Base-by-base conservation (phyloP, 2,797 vertebrate genomes). In the Neopelma chrysocephalum region DNA sequence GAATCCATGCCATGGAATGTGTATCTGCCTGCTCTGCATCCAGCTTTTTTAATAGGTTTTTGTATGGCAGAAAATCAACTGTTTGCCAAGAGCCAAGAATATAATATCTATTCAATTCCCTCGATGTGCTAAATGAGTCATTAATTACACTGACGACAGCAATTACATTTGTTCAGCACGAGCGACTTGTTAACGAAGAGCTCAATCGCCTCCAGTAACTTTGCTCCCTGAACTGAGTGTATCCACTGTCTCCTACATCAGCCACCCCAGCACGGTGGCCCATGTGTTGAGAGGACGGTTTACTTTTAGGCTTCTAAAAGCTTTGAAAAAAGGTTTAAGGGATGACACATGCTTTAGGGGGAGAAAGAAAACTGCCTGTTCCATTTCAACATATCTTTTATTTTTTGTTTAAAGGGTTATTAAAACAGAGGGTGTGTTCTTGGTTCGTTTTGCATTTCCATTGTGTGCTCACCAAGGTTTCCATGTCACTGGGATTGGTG, bases 231-330 rank as follows among this genome's bases (percentile, higher is more conserved):
- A 47, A 29, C 47, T 0, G 2, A 40, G 3, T 1, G 6, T 4
- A 42, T 34, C 8, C 0, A 18, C 18, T 20, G 57, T 13, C 38
- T 32, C 32, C 1, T 2, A 11, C 26, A 57, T 6, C 65, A 12
- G 15, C 0, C 2, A 16, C 8, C 43, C 72, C 43, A 50, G 12
- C 40, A 19, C 1, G 0, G 18, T 17, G 12, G 5, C 3, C 0
- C 10, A 3, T 2, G 12, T n/a, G 48, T 11, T 2, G 0, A 48
- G 32, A 56, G n/a, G 58, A 51, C 0, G 0, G 14, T 36, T 58
- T 64, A 6, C 31, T 64, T 51, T 51, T 31, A 26, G 29, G 21
- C 57, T 32, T 15, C n/a, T 38, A 20, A 84, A 81, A 69, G 31
- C 21, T 42, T 40, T 40, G n/a, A 21, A 31, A 64, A 87, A 58